Evolutionary conservation across 2,888 invertebrate species (phyloP).

Genomic region (Pristionchus entomophagus): DNA sequence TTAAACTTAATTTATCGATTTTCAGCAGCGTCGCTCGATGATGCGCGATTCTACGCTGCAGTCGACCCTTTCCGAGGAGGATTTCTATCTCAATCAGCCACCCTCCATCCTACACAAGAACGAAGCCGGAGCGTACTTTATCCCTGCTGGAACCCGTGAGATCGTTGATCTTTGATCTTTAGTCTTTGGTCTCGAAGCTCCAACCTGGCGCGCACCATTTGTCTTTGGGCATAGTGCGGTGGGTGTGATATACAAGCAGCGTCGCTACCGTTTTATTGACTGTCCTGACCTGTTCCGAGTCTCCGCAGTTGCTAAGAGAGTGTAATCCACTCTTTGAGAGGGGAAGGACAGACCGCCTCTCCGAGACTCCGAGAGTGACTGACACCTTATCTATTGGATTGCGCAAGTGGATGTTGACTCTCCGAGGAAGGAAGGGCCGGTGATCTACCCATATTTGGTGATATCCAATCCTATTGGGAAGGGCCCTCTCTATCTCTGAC

Average conservation of each 20-base stretch:
- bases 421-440: neutral
- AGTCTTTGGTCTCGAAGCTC: neutral
- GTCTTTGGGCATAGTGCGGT: neutral
- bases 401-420: conserved; percentile 18
- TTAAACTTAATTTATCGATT: no score
- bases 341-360: neutral
- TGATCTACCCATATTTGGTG: neutral
- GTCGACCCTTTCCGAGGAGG: conserved; percentile 33
- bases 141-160: conserved; percentile 63
- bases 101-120: conserved; percentile 60
- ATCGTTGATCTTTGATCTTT: conserved; percentile 6
- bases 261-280: conserved; percentile 28
- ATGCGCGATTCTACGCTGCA: conserved; percentile 22
- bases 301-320: neutral
- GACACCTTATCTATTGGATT: conserved; percentile 34
- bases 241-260: conserved; percentile 26
- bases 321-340: conserved; percentile 9
- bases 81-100: conserved; percentile 48
- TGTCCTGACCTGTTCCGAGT: conserved; percentile 17
- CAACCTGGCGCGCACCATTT: conserved; percentile 1
- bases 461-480: neutral
- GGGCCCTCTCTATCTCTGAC: neutral
- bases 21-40: conserved; percentile 31
- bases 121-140: conserved; percentile 64
- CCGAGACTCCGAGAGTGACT: neutral